phyloP scores from a whole-genome alignment of 2,888 invertebrate genomes.

The Tipula confusa region DNA sequence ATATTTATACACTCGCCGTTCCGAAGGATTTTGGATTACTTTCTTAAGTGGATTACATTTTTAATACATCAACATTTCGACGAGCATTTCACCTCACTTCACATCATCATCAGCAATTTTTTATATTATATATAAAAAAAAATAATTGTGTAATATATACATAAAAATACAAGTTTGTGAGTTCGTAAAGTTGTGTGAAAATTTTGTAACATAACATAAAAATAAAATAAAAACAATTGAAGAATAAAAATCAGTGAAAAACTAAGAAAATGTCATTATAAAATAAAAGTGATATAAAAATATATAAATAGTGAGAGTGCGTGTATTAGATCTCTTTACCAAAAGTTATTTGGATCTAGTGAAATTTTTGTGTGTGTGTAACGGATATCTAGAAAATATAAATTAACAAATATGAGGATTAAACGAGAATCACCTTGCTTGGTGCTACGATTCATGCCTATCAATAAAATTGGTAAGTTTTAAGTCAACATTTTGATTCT shows the following conservation, averaged over 20 bases:
- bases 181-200: not conserved
- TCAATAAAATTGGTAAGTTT: conserved; percentile 45
- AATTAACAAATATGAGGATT: conserved; percentile 56
- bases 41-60: conserved; percentile 8
- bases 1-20: not conserved
- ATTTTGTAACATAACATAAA: not conserved
- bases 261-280: conserved; percentile 15
- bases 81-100: not conserved
- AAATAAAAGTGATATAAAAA: not conserved
- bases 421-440: conserved; percentile 62
- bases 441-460: conserved; percentile 58
- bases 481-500: not conserved
- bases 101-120: not conserved
- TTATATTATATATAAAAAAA: not conserved
- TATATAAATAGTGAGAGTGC: not conserved
- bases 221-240: not conserved
- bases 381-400: not conserved
- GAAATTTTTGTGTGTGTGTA: not conserved
- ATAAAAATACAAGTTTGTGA: conserved; percentile 14
- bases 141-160: conserved; percentile 1
- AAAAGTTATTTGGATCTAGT: not conserved
- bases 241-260: not conserved
- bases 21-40: conserved; percentile 13
- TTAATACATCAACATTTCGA: not conserved
- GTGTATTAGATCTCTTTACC: not conserved